Evolutionary conservation across 2,797 vertebrate genomes (phyloP).

Genomic region (Okamejei kenojei): DNA sequence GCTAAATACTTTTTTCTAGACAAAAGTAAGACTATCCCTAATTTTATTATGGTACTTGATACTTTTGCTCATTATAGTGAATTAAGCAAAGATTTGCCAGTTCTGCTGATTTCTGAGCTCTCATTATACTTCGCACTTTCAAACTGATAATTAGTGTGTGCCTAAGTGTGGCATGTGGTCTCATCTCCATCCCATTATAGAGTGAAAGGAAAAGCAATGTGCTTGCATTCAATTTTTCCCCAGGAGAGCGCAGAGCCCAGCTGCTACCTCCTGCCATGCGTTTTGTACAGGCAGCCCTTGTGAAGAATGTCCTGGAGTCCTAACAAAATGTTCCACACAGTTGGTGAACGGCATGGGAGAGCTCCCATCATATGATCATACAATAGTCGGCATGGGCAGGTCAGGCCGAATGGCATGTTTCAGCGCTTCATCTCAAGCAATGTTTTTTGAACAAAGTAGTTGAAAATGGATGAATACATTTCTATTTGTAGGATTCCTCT

Average conservation of each 20-base stretch:
- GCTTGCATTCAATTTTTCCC: neutral
- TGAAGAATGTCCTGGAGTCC: neutral
- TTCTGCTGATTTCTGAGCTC: neutral
- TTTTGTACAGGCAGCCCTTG: neutral
- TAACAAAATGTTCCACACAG: neutral
- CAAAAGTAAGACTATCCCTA: neutral
- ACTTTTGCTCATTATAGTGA: neutral
- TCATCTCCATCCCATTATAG: neutral
- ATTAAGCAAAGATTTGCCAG: neutral
- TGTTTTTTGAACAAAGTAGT: neutral
- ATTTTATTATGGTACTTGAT: neutral
- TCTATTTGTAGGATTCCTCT: neutral
- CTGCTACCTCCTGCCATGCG: neutral
- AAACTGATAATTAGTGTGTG: neutral
- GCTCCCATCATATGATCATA: neutral
- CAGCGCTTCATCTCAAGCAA: too few species aligned
- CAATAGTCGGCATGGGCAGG: too few species aligned
- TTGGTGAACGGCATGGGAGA: neutral
- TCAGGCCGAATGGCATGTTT: too few species aligned
- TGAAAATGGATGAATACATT: neutral
- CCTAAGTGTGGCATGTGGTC: neutral
- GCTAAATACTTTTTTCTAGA: neutral
- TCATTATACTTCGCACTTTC: neutral
- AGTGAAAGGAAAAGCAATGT: neutral
- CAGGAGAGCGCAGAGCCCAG: neutral